These are phyloP conservation scores for Nasonia oneida DNA, from an alignment of 2,888 invertebrate genomes.

Conservation along the genomic window DNA sequence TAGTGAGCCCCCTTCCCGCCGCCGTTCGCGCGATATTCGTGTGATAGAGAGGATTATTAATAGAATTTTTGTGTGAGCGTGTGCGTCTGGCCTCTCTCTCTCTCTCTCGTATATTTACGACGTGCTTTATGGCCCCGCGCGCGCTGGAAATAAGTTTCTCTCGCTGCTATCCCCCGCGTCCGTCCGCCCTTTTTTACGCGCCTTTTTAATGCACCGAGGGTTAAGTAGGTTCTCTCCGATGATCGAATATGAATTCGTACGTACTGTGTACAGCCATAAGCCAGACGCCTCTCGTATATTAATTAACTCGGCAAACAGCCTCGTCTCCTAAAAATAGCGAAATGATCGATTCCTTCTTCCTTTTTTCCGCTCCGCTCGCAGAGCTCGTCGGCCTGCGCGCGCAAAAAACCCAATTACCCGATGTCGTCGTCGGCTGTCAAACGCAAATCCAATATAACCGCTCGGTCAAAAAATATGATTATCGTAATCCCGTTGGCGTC, in stretches of 20 bases:
- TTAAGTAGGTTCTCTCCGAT: conserved; percentile 30
- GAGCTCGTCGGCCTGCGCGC: too few relatives aligned
- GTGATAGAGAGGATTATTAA: conserved; percentile 61
- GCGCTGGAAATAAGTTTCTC: conserved; percentile 47
- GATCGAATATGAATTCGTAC: background rate
- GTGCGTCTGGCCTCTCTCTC: background rate
- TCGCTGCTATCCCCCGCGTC: background rate
- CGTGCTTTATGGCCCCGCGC: conserved; percentile 30
- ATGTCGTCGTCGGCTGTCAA: conserved; percentile 38
- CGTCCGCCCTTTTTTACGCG: background rate
- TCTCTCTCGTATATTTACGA: conserved; percentile 40
- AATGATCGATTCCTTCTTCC: conserved; percentile 18
- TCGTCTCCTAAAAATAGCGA: conserved; percentile 15
- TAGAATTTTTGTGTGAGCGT: conserved; percentile 53
- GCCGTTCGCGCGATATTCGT: conserved; percentile 30
- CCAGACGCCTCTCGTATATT: background rate
- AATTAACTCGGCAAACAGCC: background rate
- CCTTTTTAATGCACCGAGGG: conserved; percentile 17
- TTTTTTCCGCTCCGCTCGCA: background rate
- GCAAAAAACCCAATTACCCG: conserved; percentile 50
- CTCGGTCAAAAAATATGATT: conserved; percentile 57
- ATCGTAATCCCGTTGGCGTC: conserved; percentile 52
- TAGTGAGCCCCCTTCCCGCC: background rate
- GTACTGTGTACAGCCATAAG: too few relatives aligned
- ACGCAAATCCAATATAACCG: conserved; percentile 55